Base-by-base conservation (phyloP, 2,797 vertebrate genomes). In the Aselliscus stoliczkanus region DNA sequence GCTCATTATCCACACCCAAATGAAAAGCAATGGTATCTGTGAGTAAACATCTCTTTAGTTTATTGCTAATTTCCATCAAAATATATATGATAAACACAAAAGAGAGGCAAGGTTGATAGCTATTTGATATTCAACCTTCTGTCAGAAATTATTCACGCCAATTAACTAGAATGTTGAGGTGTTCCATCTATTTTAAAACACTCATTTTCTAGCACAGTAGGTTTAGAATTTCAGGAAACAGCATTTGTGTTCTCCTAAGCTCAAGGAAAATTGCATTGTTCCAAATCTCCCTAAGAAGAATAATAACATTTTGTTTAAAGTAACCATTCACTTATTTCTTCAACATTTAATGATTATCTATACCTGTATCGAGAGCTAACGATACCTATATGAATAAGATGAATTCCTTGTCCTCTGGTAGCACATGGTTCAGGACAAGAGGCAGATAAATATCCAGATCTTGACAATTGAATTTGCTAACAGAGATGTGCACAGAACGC, bases 151-250 rank as follows among this genome's bases (percentile, higher is more conserved):
- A 94, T 95, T 97, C 93, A 94, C 1, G 18, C 86, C 94, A 92
- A 97, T 96, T 96, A 96, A 83, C 83, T 83, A 88, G 47, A 94
- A 94, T 72, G n/a, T 37, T 84, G 14, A 88, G 50, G 72, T 93
- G 58, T 90, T 64, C 76, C 60, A 75, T 91, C 94, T 96, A 92
- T 95, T 96, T 94, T 92, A 80, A 96, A 96, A 89, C 79, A 95
- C 29, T 95, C 76, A 93, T 97, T 88, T 97, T 93, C 93, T 94
- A 77, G 23, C 64, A 69, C 70, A 87, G 83, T 81, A 86, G 83
- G 70, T 67, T 96, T 81, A 87, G 60, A 79, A 94, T 89, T 90
- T 97, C 83, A 92, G 47, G 65, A 92, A 96, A 52, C 14, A 58
- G n/a, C 73, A n/a, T 52, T 89, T 96, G 27, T 72, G 31, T 95